Percentiles rank a stretch among this genome's conserved stretches.
phyloP scores from a whole-genome alignment of 2,888 invertebrate genomes.

The Chrysolina oricalcia region DNA sequence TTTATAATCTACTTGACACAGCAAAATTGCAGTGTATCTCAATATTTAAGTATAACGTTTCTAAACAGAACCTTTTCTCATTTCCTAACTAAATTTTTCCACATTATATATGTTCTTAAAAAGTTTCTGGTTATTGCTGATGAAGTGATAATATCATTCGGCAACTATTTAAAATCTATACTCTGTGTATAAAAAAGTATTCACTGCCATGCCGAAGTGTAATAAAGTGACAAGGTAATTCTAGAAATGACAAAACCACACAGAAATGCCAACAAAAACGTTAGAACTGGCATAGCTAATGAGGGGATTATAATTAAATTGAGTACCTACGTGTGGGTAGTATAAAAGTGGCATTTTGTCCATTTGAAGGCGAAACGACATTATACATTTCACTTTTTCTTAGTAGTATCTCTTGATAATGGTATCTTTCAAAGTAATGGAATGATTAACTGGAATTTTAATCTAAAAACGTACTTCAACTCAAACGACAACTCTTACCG shows the following conservation, averaged over 20 bases:
- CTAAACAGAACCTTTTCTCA: no score
- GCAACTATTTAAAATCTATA: no score
- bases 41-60: no score
- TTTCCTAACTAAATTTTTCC: no score
- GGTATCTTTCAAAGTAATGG: background rate
- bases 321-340: conserved; percentile 24
- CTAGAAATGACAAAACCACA: background rate
- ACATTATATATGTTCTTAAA: no score
- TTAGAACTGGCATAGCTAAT: conserved; percentile 7
- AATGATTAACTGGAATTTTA: background rate
- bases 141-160: no score
- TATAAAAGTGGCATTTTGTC: background rate
- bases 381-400: conserved; percentile 19
- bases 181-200: background rate
- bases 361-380: conserved; percentile 1
- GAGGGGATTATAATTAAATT: conserved; percentile 20
- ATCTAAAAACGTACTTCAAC: background rate
- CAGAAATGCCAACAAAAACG: conserved; percentile 18
- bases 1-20: no score
- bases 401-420: background rate
- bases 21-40: no score
- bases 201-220: background rate
- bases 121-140: no score
- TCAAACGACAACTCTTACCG: no score
- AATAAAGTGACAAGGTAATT: conserved; percentile 3